Base-by-base conservation (phyloP, 2,797 vertebrate species). In the Artibeus lituratus region DNA sequence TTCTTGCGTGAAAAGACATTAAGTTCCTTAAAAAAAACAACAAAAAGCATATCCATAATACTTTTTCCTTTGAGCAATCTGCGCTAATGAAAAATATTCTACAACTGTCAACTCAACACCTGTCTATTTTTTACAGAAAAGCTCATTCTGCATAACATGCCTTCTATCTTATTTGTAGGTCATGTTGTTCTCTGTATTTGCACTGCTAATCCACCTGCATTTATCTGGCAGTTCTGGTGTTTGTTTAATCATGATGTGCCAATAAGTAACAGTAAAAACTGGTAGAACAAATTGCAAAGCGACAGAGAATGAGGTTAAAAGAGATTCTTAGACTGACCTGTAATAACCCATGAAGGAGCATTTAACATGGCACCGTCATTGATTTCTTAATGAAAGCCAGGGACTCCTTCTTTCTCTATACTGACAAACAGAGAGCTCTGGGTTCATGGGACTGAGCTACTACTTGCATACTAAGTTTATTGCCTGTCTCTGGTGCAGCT, bases 381-480 rank as follows among this genome's bases (percentile, higher is more conserved):
- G 96, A 96, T 98, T 98, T 97, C 76, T 91, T 93, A 42, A 95
- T n/a, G 94, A 92, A 95, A 94, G 57, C 44, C 70, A 62, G 77
- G 14, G 78, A 97, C 92, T 96, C 95, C 97, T 98, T 98, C 93
- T 97, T 97, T 87, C 86, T 87, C 22, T 29, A 7, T 78, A 37
- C 4, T 86, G 95, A 90, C 91, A 96, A 97, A 96, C 49, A 84
- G 51, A 65, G 88, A 96, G 72, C 91, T 53, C 87, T 94, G 95
- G 47, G 72, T 91, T 98, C 55, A 67, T 76, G 93, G 81, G 88
- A 88, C 18, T 88, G 91, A 95, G 82, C 51, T 91, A 76, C 78
- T 87, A 35, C 93, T 96, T 97, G 95, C 94, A 96, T 94, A 67
- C 76, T 96, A 97, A 97, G 92, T 97, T 97, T 92, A 87, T 80